A percentile compares a stretch with the other conserved stretches of the same genome.
phyloP scores from a whole-genome alignment of 1,140 invertebrate species.

The Ditylenchus dipsaci region DNA sequence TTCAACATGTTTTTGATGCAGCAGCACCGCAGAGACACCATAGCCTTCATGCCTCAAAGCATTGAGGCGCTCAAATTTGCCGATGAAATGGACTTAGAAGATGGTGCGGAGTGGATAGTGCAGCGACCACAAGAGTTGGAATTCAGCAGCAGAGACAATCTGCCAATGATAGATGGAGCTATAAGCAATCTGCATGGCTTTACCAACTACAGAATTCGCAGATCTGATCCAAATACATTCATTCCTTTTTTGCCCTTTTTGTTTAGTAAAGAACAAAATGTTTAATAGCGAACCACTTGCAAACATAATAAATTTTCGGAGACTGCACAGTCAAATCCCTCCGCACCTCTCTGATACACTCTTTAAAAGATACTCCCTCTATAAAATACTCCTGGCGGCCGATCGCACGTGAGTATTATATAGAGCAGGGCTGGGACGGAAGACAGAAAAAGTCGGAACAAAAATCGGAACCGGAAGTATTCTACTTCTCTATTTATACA shows the following conservation, averaged over 20 bases:
- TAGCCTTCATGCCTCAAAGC: constrained; percentile 57
- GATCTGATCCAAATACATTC: constrained; percentile 24
- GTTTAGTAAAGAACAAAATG: constrained; percentile 1
- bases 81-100: constrained; percentile 7
- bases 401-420: too few relatives aligned
- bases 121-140: not conserved
- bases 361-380: too few relatives aligned
- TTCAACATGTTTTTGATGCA: constrained; percentile 42
- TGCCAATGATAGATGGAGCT: not conserved
- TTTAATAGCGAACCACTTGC: too few relatives aligned
- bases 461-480: too few relatives aligned
- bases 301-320: too few relatives aligned
- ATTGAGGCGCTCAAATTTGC: constrained; percentile 56
- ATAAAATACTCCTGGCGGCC: too few relatives aligned
- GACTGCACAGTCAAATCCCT: too few relatives aligned
- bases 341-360: too few relatives aligned
- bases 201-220: not conserved
- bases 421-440: too few relatives aligned
- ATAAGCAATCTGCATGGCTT: not conserved
- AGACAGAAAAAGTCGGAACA: too few relatives aligned
- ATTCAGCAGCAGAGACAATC: not conserved
- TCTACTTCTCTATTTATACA: too few relatives aligned
- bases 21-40: constrained; percentile 51
- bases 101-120: not conserved
- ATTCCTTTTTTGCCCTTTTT: constrained; percentile 29